Base-by-base conservation (phyloP, 2,797 vertebrate genomes). In the Phylloscopus collybita region DNA sequence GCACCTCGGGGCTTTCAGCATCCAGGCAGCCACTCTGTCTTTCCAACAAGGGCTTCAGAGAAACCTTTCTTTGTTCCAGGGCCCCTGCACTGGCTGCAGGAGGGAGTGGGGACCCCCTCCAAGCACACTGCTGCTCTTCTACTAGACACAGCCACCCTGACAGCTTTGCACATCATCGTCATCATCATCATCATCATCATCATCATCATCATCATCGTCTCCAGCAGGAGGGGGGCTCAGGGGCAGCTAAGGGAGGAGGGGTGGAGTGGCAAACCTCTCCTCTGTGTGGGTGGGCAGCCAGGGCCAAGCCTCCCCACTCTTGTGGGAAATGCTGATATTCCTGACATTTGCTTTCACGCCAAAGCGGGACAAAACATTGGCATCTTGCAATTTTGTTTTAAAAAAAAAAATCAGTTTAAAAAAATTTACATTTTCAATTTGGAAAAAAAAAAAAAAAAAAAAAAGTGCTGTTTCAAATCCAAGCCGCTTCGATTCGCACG, bases 331-430 rank as follows among this genome's bases (percentile, higher is more conserved):
- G 47, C 76, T 94, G 82, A 90, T 73, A 80, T 45, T 84, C 45
- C 49, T 94, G 85, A 92, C 72, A 89, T 83, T 91, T 84, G 49
- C 70, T 96, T 96, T 86, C 47, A 32, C 34, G 51, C 79, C 82
- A 80, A 66, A 81, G 9, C 50, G 62, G 76, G 82, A 66, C 79
- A 95, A 91, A 90, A 88, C 13, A 57, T 65, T 79, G 90, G 66
- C 51, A 64, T 75, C 86, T 60, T 94, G 67, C 54, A 36, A 70
- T 88, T 91, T 78, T 40, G 19, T 88, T 85, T 10, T n/a, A 85
- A 75, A 93, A 50, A 16, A 73, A 57, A 59, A 59, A 36, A 26
- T 16, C 14, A 26, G 23, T 74, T 36, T 34, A 74, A 87, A 80
- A 62, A 47, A 5, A 9, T 12, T 13, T 65, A 60, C 59, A 49